phyloP scores from a whole-genome alignment of 2,888 invertebrate genomes.

The Drosophila bunnanda region DNA sequence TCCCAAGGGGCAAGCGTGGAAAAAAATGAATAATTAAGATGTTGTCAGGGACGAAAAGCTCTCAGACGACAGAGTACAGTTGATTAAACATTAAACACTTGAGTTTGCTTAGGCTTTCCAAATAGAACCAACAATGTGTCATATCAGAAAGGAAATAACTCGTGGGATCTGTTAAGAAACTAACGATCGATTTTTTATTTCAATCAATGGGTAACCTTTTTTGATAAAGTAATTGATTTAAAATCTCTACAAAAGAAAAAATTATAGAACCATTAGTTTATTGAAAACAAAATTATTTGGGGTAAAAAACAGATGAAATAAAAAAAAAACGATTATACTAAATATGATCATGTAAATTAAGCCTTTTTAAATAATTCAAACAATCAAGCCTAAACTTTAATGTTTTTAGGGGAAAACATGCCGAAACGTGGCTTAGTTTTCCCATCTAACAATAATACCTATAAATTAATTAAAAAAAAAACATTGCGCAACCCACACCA shows the following conservation, averaged over 20 bases:
- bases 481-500: background rate
- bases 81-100: constrained; percentile 62
- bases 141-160: background rate
- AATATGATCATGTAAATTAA: too few relatives aligned
- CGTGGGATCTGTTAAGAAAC: constrained; percentile 2
- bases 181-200: background rate
- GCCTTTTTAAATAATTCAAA: too few relatives aligned
- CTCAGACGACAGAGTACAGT: constrained; percentile 11
- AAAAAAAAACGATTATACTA: too few relatives aligned
- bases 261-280: too few relatives aligned
- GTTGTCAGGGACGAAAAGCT: constrained; percentile 25
- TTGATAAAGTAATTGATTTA: too few relatives aligned
- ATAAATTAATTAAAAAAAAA: background rate
- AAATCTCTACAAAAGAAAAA: too few relatives aligned
- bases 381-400: too few relatives aligned
- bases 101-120: constrained; percentile 47
- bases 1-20: background rate
- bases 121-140: constrained; percentile 13
- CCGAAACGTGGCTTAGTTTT: background rate
- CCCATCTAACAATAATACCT: too few relatives aligned
- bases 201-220: background rate
- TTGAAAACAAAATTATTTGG: too few relatives aligned
- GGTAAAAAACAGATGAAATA: too few relatives aligned
- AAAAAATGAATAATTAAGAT: constrained; percentile 17
- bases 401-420: too few relatives aligned